Base-by-base conservation (phyloP, 2,888 invertebrate genomes). In the Thalpophila matura region DNA sequence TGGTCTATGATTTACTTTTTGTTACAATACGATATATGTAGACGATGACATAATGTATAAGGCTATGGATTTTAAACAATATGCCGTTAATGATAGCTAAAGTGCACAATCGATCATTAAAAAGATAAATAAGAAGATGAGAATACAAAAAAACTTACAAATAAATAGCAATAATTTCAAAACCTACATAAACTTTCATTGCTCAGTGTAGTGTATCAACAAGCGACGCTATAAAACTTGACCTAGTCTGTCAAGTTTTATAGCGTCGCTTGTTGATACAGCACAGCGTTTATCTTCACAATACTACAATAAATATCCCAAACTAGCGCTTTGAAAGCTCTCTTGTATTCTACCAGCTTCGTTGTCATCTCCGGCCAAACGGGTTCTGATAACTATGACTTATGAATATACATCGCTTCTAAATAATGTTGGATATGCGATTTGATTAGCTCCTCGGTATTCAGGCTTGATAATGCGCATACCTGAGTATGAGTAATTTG, bases 261-360 rank as follows among this genome's bases (percentile, higher is more conserved):
- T 18, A 50, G 46, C 58, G 14, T 64, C 29, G 56, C 53, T 57
- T 64, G n/a, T 47, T 47, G 24, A 12, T 58, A 42, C 50, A 37
- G 0, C 45, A 50, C 53, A 38, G 31, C 29, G 40, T 60, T 59
- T 67, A 69, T 37, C 18, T 18, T 49, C 45, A 81, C 74, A 82
- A 78, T 77, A 62, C 46, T 22, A 51, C 53, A 64, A 81, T 79
- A 83, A 83, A 83, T 79, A 80, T 60, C 56, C 42, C 43, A 33
- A 64, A 63, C 38, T 33, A 54, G 40, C 58, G 5, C 58, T 57
- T 70, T 69, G 53, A 63, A 61, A 75, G 66, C 65, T 62, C 18
- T 67, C 29, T 58, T 42, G 22, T 55, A 61, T 61, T 58, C 47
- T 62, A 60, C 49, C 45, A 59, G 57, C 53, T 35, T 68, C 67